Percentiles rank a stretch among this genome's conserved stretches.
Evolutionary conservation across 1,140 invertebrate species (phyloP).

Genomic region (Cydia splendana): DNA sequence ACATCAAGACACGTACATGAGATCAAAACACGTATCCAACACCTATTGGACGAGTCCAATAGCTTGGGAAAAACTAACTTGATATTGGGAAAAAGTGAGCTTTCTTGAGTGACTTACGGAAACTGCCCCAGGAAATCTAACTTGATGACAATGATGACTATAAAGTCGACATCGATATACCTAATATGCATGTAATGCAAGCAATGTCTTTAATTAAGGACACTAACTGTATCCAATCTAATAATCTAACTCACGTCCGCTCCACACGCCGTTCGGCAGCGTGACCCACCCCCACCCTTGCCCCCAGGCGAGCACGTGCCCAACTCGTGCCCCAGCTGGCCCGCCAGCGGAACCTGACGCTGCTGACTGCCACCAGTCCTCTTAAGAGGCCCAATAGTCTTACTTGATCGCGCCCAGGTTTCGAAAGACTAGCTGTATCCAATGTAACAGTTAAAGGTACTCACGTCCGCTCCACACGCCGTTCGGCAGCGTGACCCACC

Average conservation of each 20-base stretch:
- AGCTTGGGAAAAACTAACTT: too few species aligned
- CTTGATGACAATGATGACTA: too few species aligned
- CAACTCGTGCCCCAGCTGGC: slow-evolving; percentile 74
- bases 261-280: slow-evolving; percentile 82
- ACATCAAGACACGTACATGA: too few species aligned
- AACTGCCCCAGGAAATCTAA: too few species aligned
- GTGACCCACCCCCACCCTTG: slow-evolving; percentile 83
- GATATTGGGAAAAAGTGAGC: too few species aligned
- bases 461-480: slow-evolving; percentile 82
- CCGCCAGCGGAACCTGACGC: slow-evolving; percentile 76
- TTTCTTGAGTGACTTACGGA: too few species aligned
- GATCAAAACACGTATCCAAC: too few species aligned
- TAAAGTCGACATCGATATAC: too few species aligned
- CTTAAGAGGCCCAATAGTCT: too few species aligned
- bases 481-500: slow-evolving; percentile 82
- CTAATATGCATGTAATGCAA: neutral
- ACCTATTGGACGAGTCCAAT: too few species aligned
- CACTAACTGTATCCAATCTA: neutral
- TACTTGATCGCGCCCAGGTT: too few species aligned
- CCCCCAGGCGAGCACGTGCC: slow-evolving; percentile 78
- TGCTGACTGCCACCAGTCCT: slow-evolving; percentile 74
- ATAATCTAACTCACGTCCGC: slow-evolving; percentile 70
- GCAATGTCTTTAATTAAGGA: neutral
- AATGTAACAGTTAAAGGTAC: slow-evolving; percentile 40
- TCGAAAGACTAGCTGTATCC: neutral